Evolutionary conservation across 2,888 invertebrate genomes (phyloP), one percentile per base, ranked within the genome.

Genomic region (Neocrepidodera transversa): DNA sequence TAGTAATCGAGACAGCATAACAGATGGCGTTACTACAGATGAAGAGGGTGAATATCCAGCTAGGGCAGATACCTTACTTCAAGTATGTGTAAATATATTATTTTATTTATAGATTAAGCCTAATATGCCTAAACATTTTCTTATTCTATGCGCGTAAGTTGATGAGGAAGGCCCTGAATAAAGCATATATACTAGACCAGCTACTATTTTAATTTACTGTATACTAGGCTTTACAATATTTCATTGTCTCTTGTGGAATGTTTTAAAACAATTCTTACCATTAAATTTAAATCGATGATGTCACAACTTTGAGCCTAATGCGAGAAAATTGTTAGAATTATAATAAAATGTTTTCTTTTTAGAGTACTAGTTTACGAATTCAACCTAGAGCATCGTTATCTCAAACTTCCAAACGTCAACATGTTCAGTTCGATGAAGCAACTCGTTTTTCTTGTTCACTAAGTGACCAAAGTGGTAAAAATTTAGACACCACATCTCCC

Each of bases 341-440:
- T n/a, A n/a, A n/a, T n/a, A n/a, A n/a, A n/a, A n/a, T n/a, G n/a
- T n/a, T n/a, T n/a, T n/a, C n/a, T 38, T 63, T 64, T 23, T 38
- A 67, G 59, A 63, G 58, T 20, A 56, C 64, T 0, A 60, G 58
- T 14, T 60, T 71, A 28, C 67, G 67, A 14, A 57, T 75, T 28
- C 63, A 69, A 3, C 68, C 72, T 10, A 66, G 75, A 47, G 70
- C 71, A 58, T 67, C 74, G 6, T 49, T 76, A 5, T 42, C 61
- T 5, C 62, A 68, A 47, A 67, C 69, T n/a, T 60, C 68, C 2
- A 62, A 62, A 20, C 35, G 50, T 20, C 58, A 62, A 40, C 60
- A 65, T 8, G 71, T 68, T 10, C 64, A 68, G 43, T 65, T 71
- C 23, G 53, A 59, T 10, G 64, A 66, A 30, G 60, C 61, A 8